phyloP scores from a whole-genome alignment of 2,888 invertebrate species.

The Dione juno region DNA sequence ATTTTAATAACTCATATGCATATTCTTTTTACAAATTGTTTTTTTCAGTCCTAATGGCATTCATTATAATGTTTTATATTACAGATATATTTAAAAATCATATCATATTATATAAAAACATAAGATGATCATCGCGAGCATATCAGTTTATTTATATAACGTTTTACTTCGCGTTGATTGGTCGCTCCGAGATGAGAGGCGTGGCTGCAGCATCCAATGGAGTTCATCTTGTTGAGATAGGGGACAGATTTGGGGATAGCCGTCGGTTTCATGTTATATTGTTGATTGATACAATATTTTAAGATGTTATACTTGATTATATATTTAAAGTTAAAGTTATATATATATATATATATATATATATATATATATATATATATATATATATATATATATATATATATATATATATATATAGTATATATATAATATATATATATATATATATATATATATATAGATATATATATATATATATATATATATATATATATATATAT shows the following conservation, averaged over 20 bases:
- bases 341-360: too few relatives aligned
- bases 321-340: background rate
- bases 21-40: too few relatives aligned
- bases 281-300: conserved; percentile 20
- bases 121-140: conserved; percentile 36
- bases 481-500: too few relatives aligned
- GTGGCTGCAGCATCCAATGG: conserved; percentile 71
- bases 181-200: conserved; percentile 44
- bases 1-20: too few relatives aligned
- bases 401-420: too few relatives aligned
- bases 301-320: background rate
- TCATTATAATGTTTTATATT: background rate
- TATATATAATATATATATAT: too few relatives aligned
- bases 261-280: conserved; percentile 35
- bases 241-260: conserved; percentile 46
- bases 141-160: conserved; percentile 33
- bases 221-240: conserved; percentile 50
- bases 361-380: too few relatives aligned
- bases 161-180: conserved; percentile 54
- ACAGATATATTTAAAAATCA: background rate
- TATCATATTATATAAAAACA: conserved; percentile 11
- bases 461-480: too few relatives aligned
- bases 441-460: too few relatives aligned
- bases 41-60: too few relatives aligned
- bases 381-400: too few relatives aligned